A percentile compares a stretch with the other conserved stretches of the same genome.
Conservation (phyloP, 2,113 vertebrate species). For the Clinocottus analis region DNA sequence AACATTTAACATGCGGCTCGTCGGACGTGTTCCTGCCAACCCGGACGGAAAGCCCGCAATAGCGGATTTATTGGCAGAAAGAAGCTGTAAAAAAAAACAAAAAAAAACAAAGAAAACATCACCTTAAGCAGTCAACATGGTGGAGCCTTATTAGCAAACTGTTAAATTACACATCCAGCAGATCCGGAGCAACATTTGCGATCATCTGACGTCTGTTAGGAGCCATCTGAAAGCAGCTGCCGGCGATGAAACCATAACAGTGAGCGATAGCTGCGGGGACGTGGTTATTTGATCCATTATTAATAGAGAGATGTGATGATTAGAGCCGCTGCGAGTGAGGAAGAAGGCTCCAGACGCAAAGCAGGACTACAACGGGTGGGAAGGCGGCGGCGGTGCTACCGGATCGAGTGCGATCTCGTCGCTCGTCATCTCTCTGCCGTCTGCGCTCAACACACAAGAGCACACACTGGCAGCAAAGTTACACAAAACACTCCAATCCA, state of each 20-base stretch:
- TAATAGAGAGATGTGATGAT: not conserved
- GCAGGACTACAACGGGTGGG: not conserved
- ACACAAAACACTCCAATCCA: too few species aligned
- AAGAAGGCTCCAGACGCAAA: not conserved
- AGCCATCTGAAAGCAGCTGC: not conserved
- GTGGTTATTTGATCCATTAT: not conserved
- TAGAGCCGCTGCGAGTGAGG: not conserved
- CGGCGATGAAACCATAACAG: not conserved
- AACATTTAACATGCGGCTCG: not conserved
- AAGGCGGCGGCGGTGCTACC: not conserved
- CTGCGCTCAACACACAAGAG: not conserved
- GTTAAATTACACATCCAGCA: not conserved
- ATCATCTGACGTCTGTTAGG: not conserved
- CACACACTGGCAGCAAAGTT: not conserved
- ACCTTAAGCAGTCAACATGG: not conserved
- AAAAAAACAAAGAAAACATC: not conserved
- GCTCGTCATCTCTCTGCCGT: not conserved
- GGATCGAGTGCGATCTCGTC: not conserved
- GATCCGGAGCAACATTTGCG: not conserved
- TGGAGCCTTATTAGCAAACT: not conserved
- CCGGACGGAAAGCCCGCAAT: not conserved
- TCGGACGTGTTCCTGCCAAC: not conserved
- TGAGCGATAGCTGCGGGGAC: not conserved
- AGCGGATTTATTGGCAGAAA: too few species aligned
- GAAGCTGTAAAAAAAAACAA: not conserved